These are phyloP conservation scores for Tinea pellionella DNA, from an alignment of 2,888 invertebrate genomes.

Conservation along the genomic window DNA sequence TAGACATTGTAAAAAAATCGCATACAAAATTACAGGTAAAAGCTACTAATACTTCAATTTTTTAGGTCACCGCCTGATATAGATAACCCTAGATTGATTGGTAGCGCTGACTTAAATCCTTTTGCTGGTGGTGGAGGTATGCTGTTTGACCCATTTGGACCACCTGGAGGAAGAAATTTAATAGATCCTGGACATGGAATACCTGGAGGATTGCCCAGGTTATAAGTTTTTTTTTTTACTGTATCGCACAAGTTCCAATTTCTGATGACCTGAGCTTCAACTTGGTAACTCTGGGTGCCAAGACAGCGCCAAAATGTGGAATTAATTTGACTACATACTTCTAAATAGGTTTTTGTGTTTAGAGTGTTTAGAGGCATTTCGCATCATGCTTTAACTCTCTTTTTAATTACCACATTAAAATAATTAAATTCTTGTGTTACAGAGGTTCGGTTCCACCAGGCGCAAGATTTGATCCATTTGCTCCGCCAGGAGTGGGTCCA, in stretches of 20 bases:
- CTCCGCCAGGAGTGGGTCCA: slow-evolving; percentile 71
- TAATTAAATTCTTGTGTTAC: slow-evolving; percentile 21
- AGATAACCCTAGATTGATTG: slow-evolving; percentile 43
- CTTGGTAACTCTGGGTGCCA: not conserved
- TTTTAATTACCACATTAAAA: no score
- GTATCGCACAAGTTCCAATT: not conserved
- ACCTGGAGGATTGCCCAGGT: slow-evolving; percentile 72
- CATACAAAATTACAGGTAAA: no score
- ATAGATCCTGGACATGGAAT: slow-evolving; percentile 66
- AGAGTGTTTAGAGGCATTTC: no score
- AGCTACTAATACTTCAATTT: no score
- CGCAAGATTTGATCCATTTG: slow-evolving; percentile 87
- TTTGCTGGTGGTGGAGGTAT: slow-evolving; percentile 77
- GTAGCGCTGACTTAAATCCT: slow-evolving; percentile 84
- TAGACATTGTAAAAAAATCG: no score
- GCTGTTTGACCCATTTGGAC: slow-evolving; percentile 77
- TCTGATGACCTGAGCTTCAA: no score
- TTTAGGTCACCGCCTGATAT: not conserved
- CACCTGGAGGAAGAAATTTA: slow-evolving; percentile 37
- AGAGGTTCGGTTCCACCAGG: slow-evolving; percentile 77
- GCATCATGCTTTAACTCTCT: no score
- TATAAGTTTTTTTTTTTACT: slow-evolving; percentile 13
- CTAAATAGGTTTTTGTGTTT: no score
- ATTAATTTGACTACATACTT: no score
- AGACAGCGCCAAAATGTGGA: not conserved